These are phyloP conservation scores for Dysdera silvatica DNA, from an alignment of 1,140 invertebrate species.

Conservation along the genomic window DNA sequence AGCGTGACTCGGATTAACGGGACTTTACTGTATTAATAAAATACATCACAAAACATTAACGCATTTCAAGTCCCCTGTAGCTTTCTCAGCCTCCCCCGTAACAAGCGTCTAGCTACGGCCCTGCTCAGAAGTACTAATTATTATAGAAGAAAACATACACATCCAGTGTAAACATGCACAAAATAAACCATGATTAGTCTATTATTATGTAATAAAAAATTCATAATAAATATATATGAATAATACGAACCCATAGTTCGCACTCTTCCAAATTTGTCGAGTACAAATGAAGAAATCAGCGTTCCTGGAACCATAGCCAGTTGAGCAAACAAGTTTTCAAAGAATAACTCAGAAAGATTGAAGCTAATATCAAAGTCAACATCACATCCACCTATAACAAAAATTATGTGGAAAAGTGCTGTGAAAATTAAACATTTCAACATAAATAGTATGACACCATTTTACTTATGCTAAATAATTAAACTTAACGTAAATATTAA, in stretches of 20 bases:
- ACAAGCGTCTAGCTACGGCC: no score
- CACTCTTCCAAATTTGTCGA: conserved; percentile 48
- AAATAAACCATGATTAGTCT: no score
- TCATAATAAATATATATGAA: background rate
- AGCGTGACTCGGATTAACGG: no score
- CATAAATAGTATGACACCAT: background rate
- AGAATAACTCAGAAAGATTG: conserved; percentile 39
- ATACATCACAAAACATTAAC: no score
- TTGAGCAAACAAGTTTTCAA: conserved; percentile 40
- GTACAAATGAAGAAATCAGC: conserved; percentile 46
- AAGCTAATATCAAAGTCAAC: conserved; percentile 43
- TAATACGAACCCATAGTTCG: conserved; percentile 44
- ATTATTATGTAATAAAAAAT: background rate
- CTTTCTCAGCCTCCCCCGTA: no score
- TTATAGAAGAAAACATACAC: no score
- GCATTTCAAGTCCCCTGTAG: no score
- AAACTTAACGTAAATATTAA: no score
- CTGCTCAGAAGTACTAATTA: no score
- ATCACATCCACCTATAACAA: conserved; percentile 32
- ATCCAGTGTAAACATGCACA: no score
- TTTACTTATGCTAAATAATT: no score
- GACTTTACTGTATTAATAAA: no score
- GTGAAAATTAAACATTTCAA: background rate
- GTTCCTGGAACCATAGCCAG: conserved; percentile 47
- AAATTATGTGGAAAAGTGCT: background rate